A percentile compares a stretch with the other conserved stretches of the same genome.
These are phyloP conservation scores for Chloroceryle inda DNA, from an alignment of 2,797 vertebrate species.

Conservation along the genomic window DNA sequence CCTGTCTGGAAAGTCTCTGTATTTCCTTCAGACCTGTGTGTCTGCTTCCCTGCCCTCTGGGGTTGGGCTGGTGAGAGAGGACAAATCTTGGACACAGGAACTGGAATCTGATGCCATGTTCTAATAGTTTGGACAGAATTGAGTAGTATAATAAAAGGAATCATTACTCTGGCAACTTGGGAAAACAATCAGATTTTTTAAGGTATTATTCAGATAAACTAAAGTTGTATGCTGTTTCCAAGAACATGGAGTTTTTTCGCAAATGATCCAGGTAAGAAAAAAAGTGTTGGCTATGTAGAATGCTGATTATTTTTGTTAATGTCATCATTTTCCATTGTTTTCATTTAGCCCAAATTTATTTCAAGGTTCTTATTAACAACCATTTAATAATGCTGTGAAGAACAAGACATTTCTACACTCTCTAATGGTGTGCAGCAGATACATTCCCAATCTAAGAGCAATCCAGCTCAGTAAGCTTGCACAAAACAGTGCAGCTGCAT, in stretches of 20 bases:
- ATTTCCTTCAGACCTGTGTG: not conserved
- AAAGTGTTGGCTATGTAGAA: not conserved
- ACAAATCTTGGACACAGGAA: not conserved
- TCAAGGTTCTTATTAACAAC: not conserved
- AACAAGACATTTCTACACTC: not conserved
- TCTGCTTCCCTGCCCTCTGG: not conserved
- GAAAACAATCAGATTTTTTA: not conserved
- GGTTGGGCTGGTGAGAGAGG: not conserved
- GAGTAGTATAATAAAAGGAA: rapidly evolving
- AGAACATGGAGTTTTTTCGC: not conserved
- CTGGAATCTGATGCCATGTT: not conserved
- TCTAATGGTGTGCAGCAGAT: not conserved
- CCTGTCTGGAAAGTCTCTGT: not conserved
- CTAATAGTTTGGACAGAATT: not conserved
- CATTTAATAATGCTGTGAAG: not conserved
- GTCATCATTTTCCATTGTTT: not conserved
- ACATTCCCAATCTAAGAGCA: not conserved
- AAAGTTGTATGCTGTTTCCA: not conserved
- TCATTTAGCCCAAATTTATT: not conserved
- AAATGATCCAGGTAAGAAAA: not conserved
- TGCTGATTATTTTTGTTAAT: not conserved
- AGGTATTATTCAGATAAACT: not conserved
- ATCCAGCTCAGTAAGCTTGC: not conserved
- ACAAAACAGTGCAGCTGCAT: not conserved
- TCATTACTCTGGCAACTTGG: not conserved